Percentiles rank a stretch among this genome's conserved stretches.
phyloP scores from a whole-genome alignment of 2,797 vertebrate species.

The Pipistrellus nathusii region DNA sequence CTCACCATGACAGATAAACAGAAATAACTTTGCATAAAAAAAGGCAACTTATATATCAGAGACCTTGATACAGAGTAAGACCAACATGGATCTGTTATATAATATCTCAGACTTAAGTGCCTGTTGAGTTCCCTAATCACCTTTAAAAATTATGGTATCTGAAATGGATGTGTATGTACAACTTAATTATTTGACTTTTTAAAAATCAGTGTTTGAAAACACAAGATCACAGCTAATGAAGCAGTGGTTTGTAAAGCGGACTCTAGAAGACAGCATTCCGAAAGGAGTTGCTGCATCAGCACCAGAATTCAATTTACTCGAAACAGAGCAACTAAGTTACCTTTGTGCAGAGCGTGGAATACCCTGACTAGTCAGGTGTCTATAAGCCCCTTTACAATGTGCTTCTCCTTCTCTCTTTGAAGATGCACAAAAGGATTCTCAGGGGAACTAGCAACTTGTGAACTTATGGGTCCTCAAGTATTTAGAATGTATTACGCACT shows the following conservation, averaged over 20 bases:
- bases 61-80: conserved; percentile 37
- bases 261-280: conserved; percentile 51
- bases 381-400: not conserved
- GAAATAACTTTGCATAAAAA: conserved; percentile 66
- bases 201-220: not conserved
- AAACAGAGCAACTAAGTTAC: conserved; percentile 66
- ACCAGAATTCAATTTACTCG: conserved; percentile 63
- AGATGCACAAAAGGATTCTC: conserved; percentile 25
- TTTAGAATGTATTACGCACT: conserved; percentile 46
- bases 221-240: conserved; percentile 48
- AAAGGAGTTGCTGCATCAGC: not conserved
- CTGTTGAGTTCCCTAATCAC: not conserved
- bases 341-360: conserved; percentile 31
- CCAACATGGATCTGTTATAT: not conserved
- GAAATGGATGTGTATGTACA: conserved; percentile 25
- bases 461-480: not conserved
- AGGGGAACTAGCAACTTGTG: conserved; percentile 47
- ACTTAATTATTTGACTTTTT: conserved; percentile 2
- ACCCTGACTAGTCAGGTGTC: conserved; percentile 37
- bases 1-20: conserved; percentile 48
- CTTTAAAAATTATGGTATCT: conserved; percentile 43
- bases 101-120: not conserved
- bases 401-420: conserved; percentile 56
- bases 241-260: conserved; percentile 24
- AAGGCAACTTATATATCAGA: not conserved